These are phyloP conservation scores for Gobio gobio DNA, from an alignment of 2,113 vertebrate genomes.

Conservation along the genomic window DNA sequence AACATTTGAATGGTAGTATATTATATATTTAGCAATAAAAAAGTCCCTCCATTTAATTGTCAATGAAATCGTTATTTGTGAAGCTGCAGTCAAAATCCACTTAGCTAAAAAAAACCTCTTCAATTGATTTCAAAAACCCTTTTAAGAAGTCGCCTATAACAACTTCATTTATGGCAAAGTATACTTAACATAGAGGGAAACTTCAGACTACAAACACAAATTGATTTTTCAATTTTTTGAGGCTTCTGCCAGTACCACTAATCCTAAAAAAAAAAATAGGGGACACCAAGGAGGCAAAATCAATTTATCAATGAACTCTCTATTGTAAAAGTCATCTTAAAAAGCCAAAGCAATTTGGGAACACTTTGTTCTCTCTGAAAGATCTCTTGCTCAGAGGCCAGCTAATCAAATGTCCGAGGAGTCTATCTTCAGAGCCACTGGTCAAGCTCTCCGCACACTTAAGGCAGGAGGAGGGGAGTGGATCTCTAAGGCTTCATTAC, in stretches of 20 bases:
- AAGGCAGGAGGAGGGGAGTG: not conserved
- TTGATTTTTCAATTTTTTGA: not conserved
- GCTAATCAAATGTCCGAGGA: conserved; percentile 3
- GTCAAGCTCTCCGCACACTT: conserved; percentile 43
- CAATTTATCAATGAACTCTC: conserved; percentile 33
- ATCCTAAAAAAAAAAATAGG: conserved; percentile 31
- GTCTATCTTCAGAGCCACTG: conserved; percentile 42
- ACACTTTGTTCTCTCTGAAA: conserved; percentile 41
- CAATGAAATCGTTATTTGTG: not conserved
- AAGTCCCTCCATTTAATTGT: not conserved
- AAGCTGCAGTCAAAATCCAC: not conserved
- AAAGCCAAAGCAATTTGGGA: conserved; percentile 37
- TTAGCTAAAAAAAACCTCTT: not conserved
- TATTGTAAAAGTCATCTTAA: conserved; percentile 35
- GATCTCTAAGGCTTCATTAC: conserved; percentile 46
- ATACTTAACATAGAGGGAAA: not conserved
- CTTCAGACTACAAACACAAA: not conserved
- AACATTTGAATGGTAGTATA: not conserved
- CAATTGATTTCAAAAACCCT: not conserved
- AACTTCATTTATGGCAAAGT: not conserved
- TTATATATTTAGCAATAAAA: not conserved
- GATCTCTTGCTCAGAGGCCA: conserved; percentile 14
- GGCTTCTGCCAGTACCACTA: conserved; percentile 21
- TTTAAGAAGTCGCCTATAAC: not conserved
- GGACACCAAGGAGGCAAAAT: conserved; percentile 27